Evolutionary conservation across 2,797 vertebrate species (phyloP), one percentile per base, ranked within the genome.

Genomic region (Girardinus metallicus): DNA sequence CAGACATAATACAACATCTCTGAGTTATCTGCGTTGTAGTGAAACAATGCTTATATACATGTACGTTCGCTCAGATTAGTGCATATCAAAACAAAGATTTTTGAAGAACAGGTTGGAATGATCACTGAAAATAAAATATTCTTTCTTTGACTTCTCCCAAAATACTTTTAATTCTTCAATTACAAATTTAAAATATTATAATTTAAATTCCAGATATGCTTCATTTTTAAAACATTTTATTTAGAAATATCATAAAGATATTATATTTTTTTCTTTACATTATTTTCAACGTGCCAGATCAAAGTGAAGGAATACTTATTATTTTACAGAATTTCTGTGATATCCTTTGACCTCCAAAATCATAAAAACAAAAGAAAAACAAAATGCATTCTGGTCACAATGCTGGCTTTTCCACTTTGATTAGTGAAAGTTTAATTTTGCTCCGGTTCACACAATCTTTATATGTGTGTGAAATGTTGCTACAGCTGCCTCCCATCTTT

Each of bases 21-120:
- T 57, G 76, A 85, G 75, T 80, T 82, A 84, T 87, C 55, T 86
- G 80, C 46, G 66, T 71, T 5, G 39, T 47, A 47, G 57, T 79
- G 85, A 31, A 26, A 41, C 68, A 36, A 16, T 64, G 4, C 16
- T 34, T 64, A 21, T 36, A 8, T 36, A 3, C 31, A 36, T 64
- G 60, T 36, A 7, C 16, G 18, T 36, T 34, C 21, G 7, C 31
- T 36, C 60, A 64, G 8, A 36, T 34, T 34, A 62, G 57, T 16
- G 29, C 1, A 18, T 3, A 62, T 7, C 29, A 62, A 4, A 31
- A 34, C 29, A 34, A 62, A 62, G 31, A 39, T 5, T 73, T 47
- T 34, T 21, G 29, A 34, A 31, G 29, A 31, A 47, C 31, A 21
- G 8, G 6, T 46, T 43, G 13, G 43, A 64, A 64, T 34, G 15